These are phyloP conservation scores for Parnassius mnemosyne DNA, from an alignment of 2,888 invertebrate species.

Conservation along the genomic window DNA sequence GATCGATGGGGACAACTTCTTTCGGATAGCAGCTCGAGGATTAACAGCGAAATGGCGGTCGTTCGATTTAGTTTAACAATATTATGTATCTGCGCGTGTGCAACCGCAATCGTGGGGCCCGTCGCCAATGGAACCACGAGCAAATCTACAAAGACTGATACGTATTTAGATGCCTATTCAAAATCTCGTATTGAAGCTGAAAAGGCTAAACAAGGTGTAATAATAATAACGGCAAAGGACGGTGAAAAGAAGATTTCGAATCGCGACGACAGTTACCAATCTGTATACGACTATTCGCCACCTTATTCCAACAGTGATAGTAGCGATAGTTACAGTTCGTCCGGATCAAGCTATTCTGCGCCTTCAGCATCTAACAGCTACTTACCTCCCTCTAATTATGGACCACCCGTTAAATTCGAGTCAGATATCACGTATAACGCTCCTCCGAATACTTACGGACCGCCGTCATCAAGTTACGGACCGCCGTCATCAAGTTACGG, in stretches of 20 bases:
- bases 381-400: constrained; percentile 54
- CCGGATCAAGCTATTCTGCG: constrained; percentile 44
- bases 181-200: constrained; percentile 77
- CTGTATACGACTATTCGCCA: constrained; percentile 69
- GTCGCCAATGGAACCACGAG: constrained; percentile 48
- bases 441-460: constrained; percentile 57
- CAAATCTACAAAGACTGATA: constrained; percentile 73
- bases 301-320: constrained; percentile 57
- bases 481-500: constrained; percentile 55
- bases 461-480: constrained; percentile 52
- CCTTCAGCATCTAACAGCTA: constrained; percentile 42
- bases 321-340: constrained; percentile 45
- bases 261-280: constrained; percentile 67
- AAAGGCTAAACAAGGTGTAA: constrained; percentile 67
- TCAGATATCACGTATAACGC: constrained; percentile 59
- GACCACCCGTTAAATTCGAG: constrained; percentile 55
- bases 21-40: constrained; percentile 51
- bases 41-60: constrained; percentile 52
- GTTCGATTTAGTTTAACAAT: constrained; percentile 47
- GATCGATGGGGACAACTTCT: constrained; percentile 74
- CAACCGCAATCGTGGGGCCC: constrained; percentile 65
- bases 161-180: constrained; percentile 83
- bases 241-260: constrained; percentile 73
- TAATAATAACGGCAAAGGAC: constrained; percentile 71
- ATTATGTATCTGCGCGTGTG: constrained; percentile 53